Conservation (phyloP, 2,888 invertebrate genomes). For the Scaptomyza cyrtandrae region DNA sequence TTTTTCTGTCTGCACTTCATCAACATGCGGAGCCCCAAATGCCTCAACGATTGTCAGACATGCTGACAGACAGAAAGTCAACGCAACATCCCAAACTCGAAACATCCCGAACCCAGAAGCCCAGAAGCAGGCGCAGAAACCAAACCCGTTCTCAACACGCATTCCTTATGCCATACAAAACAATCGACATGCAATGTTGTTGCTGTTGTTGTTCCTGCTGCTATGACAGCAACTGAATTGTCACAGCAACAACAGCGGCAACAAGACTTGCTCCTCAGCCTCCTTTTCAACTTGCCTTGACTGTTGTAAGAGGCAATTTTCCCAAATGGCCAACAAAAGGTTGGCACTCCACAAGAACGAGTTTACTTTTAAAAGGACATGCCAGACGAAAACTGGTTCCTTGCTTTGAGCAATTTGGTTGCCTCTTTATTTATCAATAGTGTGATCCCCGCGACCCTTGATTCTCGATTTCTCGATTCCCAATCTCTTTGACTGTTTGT, state of each 20-base stretch:
- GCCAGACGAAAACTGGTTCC: slow-evolving; percentile 48
- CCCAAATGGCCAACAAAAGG: slow-evolving; percentile 65
- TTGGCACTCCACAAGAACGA: slow-evolving; percentile 40
- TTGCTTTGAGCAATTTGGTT: slow-evolving; percentile 38
- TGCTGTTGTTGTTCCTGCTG: slow-evolving; percentile 22
- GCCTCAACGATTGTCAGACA: slow-evolving; percentile 40
- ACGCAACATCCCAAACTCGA: slow-evolving; percentile 35
- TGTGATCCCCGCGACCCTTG: slow-evolving; percentile 20
- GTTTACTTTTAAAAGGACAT: slow-evolving; percentile 56
- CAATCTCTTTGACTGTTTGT: slow-evolving; percentile 12
- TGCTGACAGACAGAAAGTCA: slow-evolving; percentile 52
- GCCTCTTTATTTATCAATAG: slow-evolving; percentile 74
- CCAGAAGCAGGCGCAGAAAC: slow-evolving; percentile 6
- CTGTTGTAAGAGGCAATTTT: slow-evolving; percentile 61
- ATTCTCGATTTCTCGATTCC: slow-evolving; percentile 9
- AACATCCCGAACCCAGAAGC: neutral
- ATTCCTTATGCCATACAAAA: slow-evolving; percentile 79
- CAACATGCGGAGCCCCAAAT: slow-evolving; percentile 66
- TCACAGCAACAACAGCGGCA: slow-evolving; percentile 46
- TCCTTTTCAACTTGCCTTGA: slow-evolving; percentile 21
- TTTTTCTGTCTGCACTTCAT: slow-evolving; percentile 77
- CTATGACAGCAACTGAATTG: slow-evolving; percentile 66
- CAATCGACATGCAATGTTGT: slow-evolving; percentile 77
- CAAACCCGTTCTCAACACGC: slow-evolving; percentile 71
- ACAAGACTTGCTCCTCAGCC: slow-evolving; percentile 23